phyloP scores from a whole-genome alignment of 2,797 vertebrate species.

The Sebastes paucispinis region DNA sequence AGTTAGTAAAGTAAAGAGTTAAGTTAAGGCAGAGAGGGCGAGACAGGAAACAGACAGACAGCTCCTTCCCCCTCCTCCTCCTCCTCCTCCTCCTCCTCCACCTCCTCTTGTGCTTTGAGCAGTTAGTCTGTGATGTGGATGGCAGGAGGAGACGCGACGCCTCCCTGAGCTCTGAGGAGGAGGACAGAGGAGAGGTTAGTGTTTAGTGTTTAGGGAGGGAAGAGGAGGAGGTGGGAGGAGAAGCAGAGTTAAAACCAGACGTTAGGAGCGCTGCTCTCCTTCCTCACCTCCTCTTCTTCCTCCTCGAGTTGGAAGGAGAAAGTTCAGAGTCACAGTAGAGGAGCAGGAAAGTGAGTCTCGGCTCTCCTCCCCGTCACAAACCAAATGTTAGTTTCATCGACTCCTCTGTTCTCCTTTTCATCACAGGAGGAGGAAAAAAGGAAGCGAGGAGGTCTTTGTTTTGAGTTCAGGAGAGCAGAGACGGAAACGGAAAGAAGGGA shows the following conservation, averaged over 20 bases:
- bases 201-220: slow-evolving; percentile 34
- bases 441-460: not conserved
- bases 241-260: not conserved
- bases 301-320: not conserved
- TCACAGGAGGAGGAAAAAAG: not conserved
- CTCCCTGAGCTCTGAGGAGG: slow-evolving; percentile 35
- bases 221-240: not conserved
- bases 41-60: slow-evolving; percentile 8
- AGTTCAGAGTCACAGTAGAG: not conserved
- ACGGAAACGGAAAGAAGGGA: not conserved
- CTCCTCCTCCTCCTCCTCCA: not conserved
- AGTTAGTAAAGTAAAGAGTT: slow-evolving; percentile 40
- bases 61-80: not conserved
- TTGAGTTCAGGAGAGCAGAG: not conserved
- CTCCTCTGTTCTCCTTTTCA: not conserved
- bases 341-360: not conserved
- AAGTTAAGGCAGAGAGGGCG: slow-evolving; percentile 68
- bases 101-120: slow-evolving; percentile 43
- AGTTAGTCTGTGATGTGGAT: slow-evolving; percentile 23
- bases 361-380: slow-evolving; percentile 1
- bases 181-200: slow-evolving; percentile 35
- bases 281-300: not conserved
- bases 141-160: not conserved
- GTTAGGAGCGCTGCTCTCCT: not conserved
- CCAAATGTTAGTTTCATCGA: not conserved